Conservation (phyloP, 2,797 vertebrate genomes). For the Coilia nasus region DNA sequence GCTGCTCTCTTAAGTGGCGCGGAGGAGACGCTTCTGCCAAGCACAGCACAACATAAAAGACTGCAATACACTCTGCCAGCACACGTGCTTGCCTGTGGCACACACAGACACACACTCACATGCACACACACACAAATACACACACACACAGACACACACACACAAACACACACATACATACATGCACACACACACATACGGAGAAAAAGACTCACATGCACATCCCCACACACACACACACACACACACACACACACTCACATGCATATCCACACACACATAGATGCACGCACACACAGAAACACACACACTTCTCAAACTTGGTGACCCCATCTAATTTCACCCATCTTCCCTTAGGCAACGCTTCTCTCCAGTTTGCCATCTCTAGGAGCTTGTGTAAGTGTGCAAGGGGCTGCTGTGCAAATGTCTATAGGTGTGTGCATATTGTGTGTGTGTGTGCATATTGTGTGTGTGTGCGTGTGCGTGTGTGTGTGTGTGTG, state of each 20-base stretch:
- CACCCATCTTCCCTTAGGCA: not conserved
- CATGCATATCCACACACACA: conserved; percentile 15
- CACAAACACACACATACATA: too few relatives aligned
- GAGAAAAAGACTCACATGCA: not conserved
- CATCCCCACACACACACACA: conserved; percentile 25
- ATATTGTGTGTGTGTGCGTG: too few relatives aligned
- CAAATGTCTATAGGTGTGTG: not conserved
- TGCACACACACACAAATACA: conserved; percentile 30
- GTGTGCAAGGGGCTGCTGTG: not conserved
- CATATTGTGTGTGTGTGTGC: not conserved
- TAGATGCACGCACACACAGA: too few relatives aligned
- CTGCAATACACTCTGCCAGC: not conserved
- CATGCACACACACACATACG: too few relatives aligned
- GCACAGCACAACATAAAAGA: conserved; percentile 22
- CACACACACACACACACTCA: conserved; percentile 16
- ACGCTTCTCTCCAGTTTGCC: not conserved
- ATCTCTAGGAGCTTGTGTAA: not conserved
- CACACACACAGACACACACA: not conserved
- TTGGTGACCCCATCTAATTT: too few relatives aligned
- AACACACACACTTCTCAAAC: not conserved
- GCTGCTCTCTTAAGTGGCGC: conserved; percentile 6
- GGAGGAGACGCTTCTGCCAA: conserved; percentile 19
- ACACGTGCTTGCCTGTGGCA: not conserved
- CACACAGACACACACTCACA: not conserved
- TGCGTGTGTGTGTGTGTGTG: too few relatives aligned